Conservation (phyloP, 2,888 invertebrate species). For the Apamea crenata region DNA sequence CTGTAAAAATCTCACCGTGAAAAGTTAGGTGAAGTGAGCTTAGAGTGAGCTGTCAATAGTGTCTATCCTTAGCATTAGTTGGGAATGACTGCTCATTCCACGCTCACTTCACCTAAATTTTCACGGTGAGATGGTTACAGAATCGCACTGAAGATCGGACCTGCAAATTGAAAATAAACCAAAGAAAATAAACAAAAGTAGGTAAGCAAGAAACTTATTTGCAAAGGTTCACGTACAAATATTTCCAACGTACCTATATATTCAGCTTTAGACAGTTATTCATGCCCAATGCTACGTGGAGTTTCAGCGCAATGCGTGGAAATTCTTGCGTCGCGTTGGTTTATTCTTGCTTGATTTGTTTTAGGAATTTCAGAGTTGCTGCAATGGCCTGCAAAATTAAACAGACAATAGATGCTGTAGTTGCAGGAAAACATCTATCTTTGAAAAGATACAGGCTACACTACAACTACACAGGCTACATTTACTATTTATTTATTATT, state of each 20-base stretch:
- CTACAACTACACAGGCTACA: background rate
- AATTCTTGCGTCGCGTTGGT: slow-evolving; percentile 23
- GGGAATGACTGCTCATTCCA: too few species aligned
- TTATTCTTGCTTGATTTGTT: slow-evolving; percentile 42
- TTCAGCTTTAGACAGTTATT: slow-evolving; percentile 31
- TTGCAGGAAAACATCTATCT: background rate
- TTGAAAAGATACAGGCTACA: background rate
- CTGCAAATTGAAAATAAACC: too few species aligned
- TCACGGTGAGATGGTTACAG: too few species aligned
- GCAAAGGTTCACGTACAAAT: slow-evolving; percentile 5
- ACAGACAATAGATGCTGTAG: background rate
- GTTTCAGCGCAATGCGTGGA: slow-evolving; percentile 39
- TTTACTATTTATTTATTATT: background rate
- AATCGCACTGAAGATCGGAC: too few species aligned
- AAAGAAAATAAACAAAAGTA: too few species aligned
- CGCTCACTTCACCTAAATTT: too few species aligned
- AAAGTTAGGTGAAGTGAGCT: too few species aligned
- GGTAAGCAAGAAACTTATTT: background rate
- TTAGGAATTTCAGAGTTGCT: background rate
- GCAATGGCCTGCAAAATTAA: slow-evolving; percentile 16
- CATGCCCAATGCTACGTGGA: slow-evolving; percentile 27
- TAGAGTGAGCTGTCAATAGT: too few species aligned
- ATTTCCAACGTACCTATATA: slow-evolving; percentile 13
- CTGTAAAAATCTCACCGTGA: too few species aligned
- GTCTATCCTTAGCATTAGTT: too few species aligned